A percentile compares a stretch with the other conserved stretches of the same genome.
Conservation (phyloP, 2,113 vertebrate species). For the Cepphus grylle region DNA sequence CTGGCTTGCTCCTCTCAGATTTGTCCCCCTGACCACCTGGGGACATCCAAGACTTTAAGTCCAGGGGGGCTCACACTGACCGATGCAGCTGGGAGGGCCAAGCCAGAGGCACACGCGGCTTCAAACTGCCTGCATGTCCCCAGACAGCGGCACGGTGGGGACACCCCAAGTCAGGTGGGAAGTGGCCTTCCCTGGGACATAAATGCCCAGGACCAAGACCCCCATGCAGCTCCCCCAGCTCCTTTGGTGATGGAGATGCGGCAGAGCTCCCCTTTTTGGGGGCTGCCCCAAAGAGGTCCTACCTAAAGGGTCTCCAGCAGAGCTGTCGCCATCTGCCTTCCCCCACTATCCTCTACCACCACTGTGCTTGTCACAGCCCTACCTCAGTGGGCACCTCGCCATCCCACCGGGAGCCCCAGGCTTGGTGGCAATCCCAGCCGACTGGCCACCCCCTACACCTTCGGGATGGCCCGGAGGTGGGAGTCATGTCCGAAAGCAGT, state of each 20-base stretch:
- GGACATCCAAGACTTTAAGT: not conserved
- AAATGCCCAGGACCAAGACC: not conserved
- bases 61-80: not conserved
- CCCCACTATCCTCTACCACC: not conserved
- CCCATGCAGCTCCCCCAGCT: not conserved
- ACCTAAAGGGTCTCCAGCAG: not conserved
- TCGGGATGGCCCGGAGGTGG: not conserved
- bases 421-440: not conserved
- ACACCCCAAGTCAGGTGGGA: accelerated
- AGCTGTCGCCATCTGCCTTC: accelerated
- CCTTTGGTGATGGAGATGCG: not conserved
- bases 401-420: not conserved
- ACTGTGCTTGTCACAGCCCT: not conserved
- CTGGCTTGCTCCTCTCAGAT: not conserved
- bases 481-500: slow-evolving; percentile 67
- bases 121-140: not conserved
- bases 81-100: accelerated
- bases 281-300: not conserved
- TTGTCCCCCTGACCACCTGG: accelerated
- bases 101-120: not conserved
- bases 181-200: not conserved
- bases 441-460: not conserved
- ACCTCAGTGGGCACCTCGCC: not conserved
- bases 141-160: accelerated
- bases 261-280: not conserved